These are phyloP conservation scores for Leptocoma aspasia DNA, from an alignment of 2,113 vertebrate species.

Conservation along the genomic window DNA sequence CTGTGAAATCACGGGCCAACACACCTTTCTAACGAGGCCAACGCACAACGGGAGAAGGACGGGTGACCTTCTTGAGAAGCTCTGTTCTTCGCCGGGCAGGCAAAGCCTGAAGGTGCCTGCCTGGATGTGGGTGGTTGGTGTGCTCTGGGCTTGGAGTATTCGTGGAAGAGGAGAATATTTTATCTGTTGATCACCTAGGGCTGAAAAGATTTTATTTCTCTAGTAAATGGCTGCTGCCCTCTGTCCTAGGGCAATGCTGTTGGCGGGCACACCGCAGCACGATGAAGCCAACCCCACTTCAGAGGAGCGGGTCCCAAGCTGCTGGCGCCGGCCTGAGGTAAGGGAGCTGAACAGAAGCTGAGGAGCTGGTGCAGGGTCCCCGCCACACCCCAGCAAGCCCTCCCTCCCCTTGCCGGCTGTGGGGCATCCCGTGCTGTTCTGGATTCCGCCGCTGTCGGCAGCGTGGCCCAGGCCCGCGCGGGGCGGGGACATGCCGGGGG, in stretches of 20 bases:
- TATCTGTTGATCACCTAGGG: not conserved
- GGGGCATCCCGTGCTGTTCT: too few relatives aligned
- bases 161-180: not conserved
- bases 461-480: too few relatives aligned
- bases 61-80: not conserved
- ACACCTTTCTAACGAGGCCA: not conserved
- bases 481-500: not conserved
- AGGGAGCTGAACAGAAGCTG: not conserved
- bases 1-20: not conserved
- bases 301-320: not conserved
- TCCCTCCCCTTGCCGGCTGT: not conserved
- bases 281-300: not conserved
- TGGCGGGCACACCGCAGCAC: not conserved
- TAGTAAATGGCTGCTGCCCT: not conserved
- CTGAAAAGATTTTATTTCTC: not conserved
- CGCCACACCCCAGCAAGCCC: rapidly evolving
- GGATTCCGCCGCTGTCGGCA: not conserved
- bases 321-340: not conserved
- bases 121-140: rapidly evolving
- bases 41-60: rapidly evolving
- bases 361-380: not conserved
- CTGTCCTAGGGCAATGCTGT: not conserved
- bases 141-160: not conserved
- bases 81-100: rapidly evolving
- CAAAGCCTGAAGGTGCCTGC: not conserved